Percentiles rank a stretch among this genome's conserved stretches.
phyloP scores from a whole-genome alignment of 2,797 vertebrate genomes.

The Vultur gryphus region DNA sequence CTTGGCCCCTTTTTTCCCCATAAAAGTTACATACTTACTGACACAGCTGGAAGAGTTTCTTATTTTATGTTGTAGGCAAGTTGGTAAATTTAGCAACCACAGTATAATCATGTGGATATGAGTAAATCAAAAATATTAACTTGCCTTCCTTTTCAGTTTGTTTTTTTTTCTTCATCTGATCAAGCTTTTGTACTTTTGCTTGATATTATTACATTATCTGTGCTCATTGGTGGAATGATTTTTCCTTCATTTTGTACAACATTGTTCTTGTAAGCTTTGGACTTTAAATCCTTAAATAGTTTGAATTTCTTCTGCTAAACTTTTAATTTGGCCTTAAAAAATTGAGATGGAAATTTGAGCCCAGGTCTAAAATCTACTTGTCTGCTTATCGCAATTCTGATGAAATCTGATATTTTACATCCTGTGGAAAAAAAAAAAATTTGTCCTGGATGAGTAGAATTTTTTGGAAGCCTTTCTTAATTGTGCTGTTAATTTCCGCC shows the following conservation, averaged over 20 bases:
- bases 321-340: neutral
- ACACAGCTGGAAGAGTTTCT: constrained; percentile 19
- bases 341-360: neutral
- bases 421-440: neutral
- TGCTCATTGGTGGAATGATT: neutral
- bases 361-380: neutral
- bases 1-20: neutral
- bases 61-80: neutral
- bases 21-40: neutral
- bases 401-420: neutral
- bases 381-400: neutral
- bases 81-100: constrained; percentile 24
- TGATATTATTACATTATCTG: neutral
- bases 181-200: constrained; percentile 33
- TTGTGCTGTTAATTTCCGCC: neutral
- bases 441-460: neutral
- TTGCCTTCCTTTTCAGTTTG: constrained; percentile 50
- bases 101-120: neutral
- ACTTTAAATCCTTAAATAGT: neutral
- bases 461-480: neutral
- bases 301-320: neutral
- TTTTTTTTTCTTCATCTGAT: neutral
- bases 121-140: constrained; percentile 5
- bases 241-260: neutral
- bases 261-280: neutral